Base-by-base conservation (phyloP, 2,888 invertebrate genomes). In the Drosophila nr. perissopoda region DNA sequence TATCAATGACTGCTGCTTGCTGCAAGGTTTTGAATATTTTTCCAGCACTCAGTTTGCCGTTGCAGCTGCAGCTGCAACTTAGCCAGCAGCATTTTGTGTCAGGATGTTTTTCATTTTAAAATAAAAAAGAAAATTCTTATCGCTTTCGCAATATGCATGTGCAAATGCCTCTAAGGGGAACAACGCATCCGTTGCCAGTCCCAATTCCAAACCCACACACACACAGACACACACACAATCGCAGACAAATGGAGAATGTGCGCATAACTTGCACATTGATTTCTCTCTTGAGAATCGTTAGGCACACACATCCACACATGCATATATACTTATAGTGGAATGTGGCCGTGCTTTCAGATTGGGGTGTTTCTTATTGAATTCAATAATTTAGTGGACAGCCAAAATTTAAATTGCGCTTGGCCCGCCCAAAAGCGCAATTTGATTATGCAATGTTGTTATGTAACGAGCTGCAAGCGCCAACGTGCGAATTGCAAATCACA, bases 261-360 rank as follows among this genome's bases (percentile, higher is more conserved):
- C 83, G 79, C 89, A 88, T 86, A 88, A 90, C 80, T 88, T 86
- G 78, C 82, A 83, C 88, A 88, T 88, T 88, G 87, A 88, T 90
- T 88, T 83, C 87, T 73, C 80, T 78, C 80, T 76, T 51, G 88
- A 82, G 87, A 78, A 67, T 69, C 61, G 61, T 48, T 64, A 59
- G 61, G 42, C 45, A 51, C 59, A 57, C 59, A 45, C 25, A 45
- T 25, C 4, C 45, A 62, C 31, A 57, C 57, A 40, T 18, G 34
- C n/a, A 51, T 21, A 5, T n/a, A 8, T 29, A 31, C 29, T n/a
- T 21, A 40, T 16, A 3, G 16, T 42, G 49, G 49, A 49, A 63
- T 74, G 52, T 51, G 61, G 73, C 53, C 64, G 53, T 53, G 53
- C 54, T 64, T 48, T 51, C 25, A 58, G 71, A 75, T 72, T 75